Base-by-base conservation (phyloP, 2,797 vertebrate species). In the Cheirogaleus major region DNA sequence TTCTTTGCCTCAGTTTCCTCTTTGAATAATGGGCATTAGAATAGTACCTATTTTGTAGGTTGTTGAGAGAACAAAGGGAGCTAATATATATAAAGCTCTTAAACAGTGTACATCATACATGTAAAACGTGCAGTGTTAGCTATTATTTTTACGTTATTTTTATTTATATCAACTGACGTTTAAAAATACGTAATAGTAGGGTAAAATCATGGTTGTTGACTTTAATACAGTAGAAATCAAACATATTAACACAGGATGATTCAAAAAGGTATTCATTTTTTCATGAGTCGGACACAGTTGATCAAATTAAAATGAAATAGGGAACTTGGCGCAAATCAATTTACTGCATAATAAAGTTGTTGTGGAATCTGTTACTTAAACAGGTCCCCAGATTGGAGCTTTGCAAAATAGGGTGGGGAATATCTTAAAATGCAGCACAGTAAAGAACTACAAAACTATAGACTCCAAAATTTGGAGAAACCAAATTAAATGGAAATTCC, bases 391-490 rank as follows among this genome's bases (percentile, higher is more conserved):
- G 30, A 8, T 6, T 55, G 57, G 65, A 48, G 17, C 23, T 67
- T 82, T 45, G 69, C 22, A 45, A 70, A 41, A 23, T 10, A 13
- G 22, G 2, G 0, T 69, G 15, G 48, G 12, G 55, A n/a, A 11
- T 27, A n/a, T 9, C 45, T 50, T 18, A 30, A 57, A 38, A 75
- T 3, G 22, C 4, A 35, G 20, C 3, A 15, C 6, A 3, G 17
- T 69, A 10, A 69, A 57, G 35, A 23, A 3, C 32, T 45, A 17
- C 5, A 45, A 43, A 79, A 89, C 30, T 13, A 2, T 61, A 11
- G 48, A 69, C 41, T 30, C n/a, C 3, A 11, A 52, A 59, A 83
- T 97, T 94, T 92, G 38, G 35, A 81, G 93, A 95, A 89, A 55
- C 10, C 50, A 38, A 43, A 75, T 41, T 13, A 11, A 69, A 87